Percentiles rank a stretch among this genome's conserved stretches.
Conservation (phyloP, 2,113 vertebrate species). For the Anarrhichthys ocellatus region DNA sequence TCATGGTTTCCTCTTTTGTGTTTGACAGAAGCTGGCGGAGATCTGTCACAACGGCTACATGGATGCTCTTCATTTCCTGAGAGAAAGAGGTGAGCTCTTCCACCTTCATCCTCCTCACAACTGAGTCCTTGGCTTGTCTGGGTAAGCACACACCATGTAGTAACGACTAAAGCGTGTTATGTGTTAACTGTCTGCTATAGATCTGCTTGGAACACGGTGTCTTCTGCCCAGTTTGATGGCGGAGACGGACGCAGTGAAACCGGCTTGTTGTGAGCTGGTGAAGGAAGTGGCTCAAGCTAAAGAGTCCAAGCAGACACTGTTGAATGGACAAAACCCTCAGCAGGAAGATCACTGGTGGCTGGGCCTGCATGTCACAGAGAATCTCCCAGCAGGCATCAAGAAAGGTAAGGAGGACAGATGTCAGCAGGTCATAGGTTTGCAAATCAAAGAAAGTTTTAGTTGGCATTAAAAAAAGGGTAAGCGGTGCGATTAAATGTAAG, state of each 20-base stretch:
- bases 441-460: not conserved
- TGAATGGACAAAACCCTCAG: not conserved
- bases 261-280: not conserved
- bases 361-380: slow-evolving; percentile 77
- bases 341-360: slow-evolving; percentile 65
- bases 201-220: slow-evolving; percentile 70
- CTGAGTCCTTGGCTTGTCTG: not conserved
- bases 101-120: not conserved
- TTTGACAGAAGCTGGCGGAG: slow-evolving; percentile 85
- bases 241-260: not conserved
- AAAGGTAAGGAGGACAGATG: slow-evolving; percentile 75
- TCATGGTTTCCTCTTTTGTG: slow-evolving; percentile 8
- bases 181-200: slow-evolving; percentile 66
- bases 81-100: slow-evolving; percentile 81
- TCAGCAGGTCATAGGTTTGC: not conserved
- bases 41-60: slow-evolving; percentile 90
- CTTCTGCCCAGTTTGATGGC: slow-evolving; percentile 23
- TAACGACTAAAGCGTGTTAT: not conserved
- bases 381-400: slow-evolving; percentile 80
- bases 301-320: not conserved
- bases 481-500: not conserved
- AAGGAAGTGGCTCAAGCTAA: not conserved
- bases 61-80: slow-evolving; percentile 88
- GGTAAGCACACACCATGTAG: not conserved
- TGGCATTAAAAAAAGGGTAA: not conserved